Conservation (phyloP, 2,113 vertebrate species). For the Brachypteracias leptosomus region DNA sequence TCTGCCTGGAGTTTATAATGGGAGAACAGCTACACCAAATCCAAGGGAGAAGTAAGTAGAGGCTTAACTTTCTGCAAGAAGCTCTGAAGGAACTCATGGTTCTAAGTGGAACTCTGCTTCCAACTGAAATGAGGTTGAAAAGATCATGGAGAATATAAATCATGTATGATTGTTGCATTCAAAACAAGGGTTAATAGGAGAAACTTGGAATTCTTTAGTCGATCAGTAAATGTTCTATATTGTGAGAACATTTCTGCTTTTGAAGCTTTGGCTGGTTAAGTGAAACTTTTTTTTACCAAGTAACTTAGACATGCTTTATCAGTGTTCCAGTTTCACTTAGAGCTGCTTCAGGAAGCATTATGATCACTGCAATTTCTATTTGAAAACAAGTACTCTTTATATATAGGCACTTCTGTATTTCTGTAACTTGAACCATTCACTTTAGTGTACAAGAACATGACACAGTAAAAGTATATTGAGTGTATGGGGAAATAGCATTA, state of each 20-base stretch:
- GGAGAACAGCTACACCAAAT: background rate
- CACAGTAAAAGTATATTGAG: background rate
- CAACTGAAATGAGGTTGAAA: background rate
- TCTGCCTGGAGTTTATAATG: background rate
- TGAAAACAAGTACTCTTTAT: background rate
- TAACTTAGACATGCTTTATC: background rate
- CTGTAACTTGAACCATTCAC: background rate
- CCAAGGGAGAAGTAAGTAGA: background rate
- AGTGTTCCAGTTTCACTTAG: background rate
- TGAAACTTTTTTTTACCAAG: background rate
- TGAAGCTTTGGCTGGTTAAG: background rate
- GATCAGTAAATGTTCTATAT: accelerated
- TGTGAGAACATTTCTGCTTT: background rate
- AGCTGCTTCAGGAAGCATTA: background rate
- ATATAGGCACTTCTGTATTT: background rate
- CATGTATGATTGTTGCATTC: background rate
- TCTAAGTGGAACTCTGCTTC: background rate
- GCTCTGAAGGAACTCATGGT: background rate
- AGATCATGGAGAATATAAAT: background rate
- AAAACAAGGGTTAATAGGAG: background rate
- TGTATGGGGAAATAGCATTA: background rate
- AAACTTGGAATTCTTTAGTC: background rate
- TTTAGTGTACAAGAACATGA: background rate
- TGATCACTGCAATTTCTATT: background rate
- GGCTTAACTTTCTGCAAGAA: background rate